Percentiles rank a stretch among this genome's conserved stretches.
These are phyloP conservation scores for Synanthedon tipuliformis DNA, from an alignment of 2,888 invertebrate species.

Conservation along the genomic window DNA sequence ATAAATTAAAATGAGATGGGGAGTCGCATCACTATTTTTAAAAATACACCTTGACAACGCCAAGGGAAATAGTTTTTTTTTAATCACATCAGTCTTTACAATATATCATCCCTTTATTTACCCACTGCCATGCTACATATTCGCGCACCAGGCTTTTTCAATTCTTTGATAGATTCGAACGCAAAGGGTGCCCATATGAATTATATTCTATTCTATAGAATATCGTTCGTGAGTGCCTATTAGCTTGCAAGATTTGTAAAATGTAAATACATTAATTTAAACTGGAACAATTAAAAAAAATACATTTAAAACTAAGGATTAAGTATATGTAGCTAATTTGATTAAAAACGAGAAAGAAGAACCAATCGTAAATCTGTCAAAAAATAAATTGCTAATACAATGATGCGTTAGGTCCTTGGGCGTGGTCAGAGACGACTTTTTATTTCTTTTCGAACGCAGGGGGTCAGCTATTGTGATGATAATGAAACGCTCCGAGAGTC, in stretches of 20 bases:
- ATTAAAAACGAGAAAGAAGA: neutral
- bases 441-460: conserved; percentile 29
- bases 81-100: conserved; percentile 59
- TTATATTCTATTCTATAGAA: conserved; percentile 15
- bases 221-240: neutral
- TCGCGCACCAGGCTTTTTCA: conserved; percentile 56
- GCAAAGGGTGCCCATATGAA: conserved; percentile 36
- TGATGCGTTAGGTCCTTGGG: conserved; percentile 10
- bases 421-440: conserved; percentile 32
- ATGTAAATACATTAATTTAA: conserved; percentile 1
- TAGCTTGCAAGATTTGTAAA: too few relatives aligned
- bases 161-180: conserved; percentile 24
- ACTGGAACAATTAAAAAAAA: too few relatives aligned
- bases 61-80: conserved; percentile 64
- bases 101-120: conserved; percentile 69
- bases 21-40: conserved; percentile 23
- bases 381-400: conserved; percentile 4
- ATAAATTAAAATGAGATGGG: too few relatives aligned
- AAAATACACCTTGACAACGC: conserved; percentile 63
- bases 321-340: neutral
- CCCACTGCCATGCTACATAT: conserved; percentile 51
- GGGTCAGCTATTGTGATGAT: conserved; percentile 49
- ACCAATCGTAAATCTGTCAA: neutral
- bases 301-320: too few relatives aligned
- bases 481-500: conserved; percentile 28